Evolutionary conservation across 2,113 vertebrate species (phyloP), one percentile per base, ranked within the genome.

Genomic region (Romanogobio albipinnatus): DNA sequence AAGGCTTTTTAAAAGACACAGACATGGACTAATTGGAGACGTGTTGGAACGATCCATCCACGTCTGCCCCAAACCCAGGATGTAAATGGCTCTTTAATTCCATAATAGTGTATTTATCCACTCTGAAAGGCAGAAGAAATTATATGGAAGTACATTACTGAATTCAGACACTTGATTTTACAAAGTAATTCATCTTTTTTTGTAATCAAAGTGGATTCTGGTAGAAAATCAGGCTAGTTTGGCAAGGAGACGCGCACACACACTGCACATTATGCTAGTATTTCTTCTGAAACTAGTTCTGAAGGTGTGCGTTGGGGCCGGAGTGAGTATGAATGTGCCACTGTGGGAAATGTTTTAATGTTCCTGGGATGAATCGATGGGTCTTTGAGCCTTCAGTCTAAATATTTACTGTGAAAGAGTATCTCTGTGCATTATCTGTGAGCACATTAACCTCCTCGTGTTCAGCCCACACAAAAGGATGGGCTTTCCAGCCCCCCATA

Each of bases 371-470:
- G 53, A 56, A 56, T 53, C 49, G 70, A 73, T n/a, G 61, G 51
- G 9, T 49, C 51, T 76, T 26, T 73, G 82, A 53, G 64, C 36
- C 22, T 76, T 47, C 45, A 85, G 71, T 76, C 43, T 86, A 88
- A 82, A 86, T 89, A 83, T 88, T 88, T 83, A 81, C 86, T 74
- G 26, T 81, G 80, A 88, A 85, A 84, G 62, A 17, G 45, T 47
- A n/a, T 9, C 51, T 61, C 45, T 80, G 39, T 79, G 61, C 76
- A 83, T 87, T 83, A 82, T 84, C 64, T 79, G 19, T 5, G 56
- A 62, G 66, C 78, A 70, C 81, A 86, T 85, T 81, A 86, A 83
- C 85, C 82, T 70, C 39, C 75, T 84, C 56, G 79, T 59, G 17
- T 79, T 77, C 68, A 86, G 73, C 4, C 3, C 17, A 29, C 71